phyloP scores from a whole-genome alignment of 1,140 invertebrate genomes.

The Micrasema longulum region DNA sequence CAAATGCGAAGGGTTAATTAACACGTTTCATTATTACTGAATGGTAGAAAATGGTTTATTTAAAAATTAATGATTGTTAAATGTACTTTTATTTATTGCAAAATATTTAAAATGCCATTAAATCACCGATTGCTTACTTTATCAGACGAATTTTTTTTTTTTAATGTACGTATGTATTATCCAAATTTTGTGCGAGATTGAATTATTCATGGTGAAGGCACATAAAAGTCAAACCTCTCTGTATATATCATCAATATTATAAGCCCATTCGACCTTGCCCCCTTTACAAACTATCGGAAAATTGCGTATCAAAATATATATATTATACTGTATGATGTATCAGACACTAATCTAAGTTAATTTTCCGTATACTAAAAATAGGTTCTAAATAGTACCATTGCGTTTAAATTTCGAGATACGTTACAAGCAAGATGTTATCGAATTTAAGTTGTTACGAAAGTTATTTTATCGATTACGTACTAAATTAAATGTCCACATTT shows the following conservation, averaged over 20 bases:
- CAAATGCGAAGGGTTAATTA: too few relatives aligned
- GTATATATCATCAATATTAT: not conserved
- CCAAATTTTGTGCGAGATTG: conserved; percentile 35
- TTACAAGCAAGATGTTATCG: too few relatives aligned
- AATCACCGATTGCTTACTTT: too few relatives aligned
- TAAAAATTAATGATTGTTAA: too few relatives aligned
- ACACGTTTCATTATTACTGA: too few relatives aligned
- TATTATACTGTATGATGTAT: conserved; percentile 39
- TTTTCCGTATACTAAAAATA: conserved; percentile 54
- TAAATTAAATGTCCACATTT: conserved; percentile 6
- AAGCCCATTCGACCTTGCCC: conserved; percentile 34
- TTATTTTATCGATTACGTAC: conserved; percentile 5
- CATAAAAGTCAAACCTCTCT: conserved; percentile 32
- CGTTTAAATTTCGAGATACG: conserved; percentile 36
- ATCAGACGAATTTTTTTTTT: too few relatives aligned
- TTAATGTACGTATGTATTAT: too few relatives aligned
- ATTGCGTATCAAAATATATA: conserved; percentile 55
- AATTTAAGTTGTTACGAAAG: conserved; percentile 1
- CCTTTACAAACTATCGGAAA: conserved; percentile 44
- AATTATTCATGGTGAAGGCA: conserved; percentile 47
- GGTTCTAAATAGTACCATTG: conserved; percentile 52
- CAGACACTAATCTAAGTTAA: conserved; percentile 42
- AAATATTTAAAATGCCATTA: too few relatives aligned
- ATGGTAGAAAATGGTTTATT: too few relatives aligned
- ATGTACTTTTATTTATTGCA: too few relatives aligned